Percentiles rank a stretch among this genome's conserved stretches.
phyloP scores from a whole-genome alignment of 2,797 vertebrate species.

The Anguilla obscura region DNA sequence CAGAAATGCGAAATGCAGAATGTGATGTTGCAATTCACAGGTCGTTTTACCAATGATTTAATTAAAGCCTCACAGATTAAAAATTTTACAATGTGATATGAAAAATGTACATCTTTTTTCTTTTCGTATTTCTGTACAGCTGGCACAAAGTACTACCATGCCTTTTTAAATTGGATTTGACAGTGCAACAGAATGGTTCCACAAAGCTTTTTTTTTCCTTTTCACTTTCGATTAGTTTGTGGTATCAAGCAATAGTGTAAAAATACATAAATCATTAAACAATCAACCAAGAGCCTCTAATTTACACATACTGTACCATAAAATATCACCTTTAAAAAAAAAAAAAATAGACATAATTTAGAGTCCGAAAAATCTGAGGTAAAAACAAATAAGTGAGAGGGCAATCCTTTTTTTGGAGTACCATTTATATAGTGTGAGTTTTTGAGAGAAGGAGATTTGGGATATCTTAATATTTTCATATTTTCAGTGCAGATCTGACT shows the following conservation, averaged over 20 bases:
- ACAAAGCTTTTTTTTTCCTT: slow-evolving; percentile 41
- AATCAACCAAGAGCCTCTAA: slow-evolving; percentile 64
- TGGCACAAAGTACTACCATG: slow-evolving; percentile 74
- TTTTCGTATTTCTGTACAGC: slow-evolving; percentile 90
- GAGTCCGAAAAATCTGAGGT: slow-evolving; percentile 77
- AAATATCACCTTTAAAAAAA: slow-evolving; percentile 71
- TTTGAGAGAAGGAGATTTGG: slow-evolving; percentile 59
- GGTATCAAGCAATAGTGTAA: slow-evolving; percentile 71
- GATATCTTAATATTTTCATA: slow-evolving; percentile 46
- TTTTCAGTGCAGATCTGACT: slow-evolving; percentile 45
- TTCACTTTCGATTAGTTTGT: slow-evolving; percentile 58
- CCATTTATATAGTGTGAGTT: slow-evolving; percentile 59
- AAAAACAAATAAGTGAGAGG: slow-evolving; percentile 74
- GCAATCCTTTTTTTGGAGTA: slow-evolving; percentile 52
- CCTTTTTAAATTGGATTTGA: slow-evolving; percentile 68
- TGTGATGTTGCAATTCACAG: slow-evolving; percentile 96
- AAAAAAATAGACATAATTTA: slow-evolving; percentile 72
- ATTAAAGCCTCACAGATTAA: slow-evolving; percentile 98
- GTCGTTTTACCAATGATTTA: slow-evolving; percentile 94
- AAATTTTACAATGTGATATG: slow-evolving; percentile 98
- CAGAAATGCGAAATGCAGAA: slow-evolving; percentile 99
- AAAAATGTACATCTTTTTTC: slow-evolving; percentile 95
- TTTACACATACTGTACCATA: slow-evolving; percentile 69
- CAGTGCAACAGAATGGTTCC: slow-evolving; percentile 74
- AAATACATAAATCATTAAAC: slow-evolving; percentile 76